Percentiles rank a stretch among this genome's conserved stretches.
Evolutionary conservation across 1,140 invertebrate species (phyloP).

Genomic region (Amphibalanus amphitrite): DNA sequence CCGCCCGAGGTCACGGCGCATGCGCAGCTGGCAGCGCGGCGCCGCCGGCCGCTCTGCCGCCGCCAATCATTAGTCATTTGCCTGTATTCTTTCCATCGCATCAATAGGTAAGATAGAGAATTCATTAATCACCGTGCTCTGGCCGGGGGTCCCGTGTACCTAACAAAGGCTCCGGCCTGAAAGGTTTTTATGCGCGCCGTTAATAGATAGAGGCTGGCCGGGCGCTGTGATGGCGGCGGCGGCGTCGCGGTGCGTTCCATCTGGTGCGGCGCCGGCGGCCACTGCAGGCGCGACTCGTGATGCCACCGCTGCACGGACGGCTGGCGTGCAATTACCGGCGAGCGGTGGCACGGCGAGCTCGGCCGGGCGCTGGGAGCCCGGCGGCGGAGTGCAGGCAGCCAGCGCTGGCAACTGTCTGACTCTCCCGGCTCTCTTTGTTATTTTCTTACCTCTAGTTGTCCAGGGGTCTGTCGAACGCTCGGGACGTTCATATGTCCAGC

Average conservation of each 20-base stretch:
- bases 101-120: constrained; percentile 2
- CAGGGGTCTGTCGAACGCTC: too few species aligned
- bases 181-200: background rate
- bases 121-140: background rate
- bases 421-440: too few species aligned
- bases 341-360: too few species aligned
- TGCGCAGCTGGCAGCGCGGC: background rate
- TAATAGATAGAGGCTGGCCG: background rate
- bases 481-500: too few species aligned
- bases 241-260: background rate
- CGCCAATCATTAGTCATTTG: background rate
- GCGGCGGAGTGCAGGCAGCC: too few species aligned
- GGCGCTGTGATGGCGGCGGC: too few species aligned
- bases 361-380: too few species aligned
- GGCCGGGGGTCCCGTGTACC: background rate
- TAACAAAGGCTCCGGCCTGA: background rate
- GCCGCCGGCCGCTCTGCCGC: background rate
- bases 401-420: too few species aligned
- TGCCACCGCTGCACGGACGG: background rate
- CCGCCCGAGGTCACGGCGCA: background rate
- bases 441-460: too few species aligned
- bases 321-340: background rate
- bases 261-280: background rate
- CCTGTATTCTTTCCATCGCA: background rate
- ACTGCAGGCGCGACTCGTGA: background rate